A percentile compares a stretch with the other conserved stretches of the same genome.
Conservation (phyloP, 2,797 vertebrate genomes). For the Harpagifer antarcticus region DNA sequence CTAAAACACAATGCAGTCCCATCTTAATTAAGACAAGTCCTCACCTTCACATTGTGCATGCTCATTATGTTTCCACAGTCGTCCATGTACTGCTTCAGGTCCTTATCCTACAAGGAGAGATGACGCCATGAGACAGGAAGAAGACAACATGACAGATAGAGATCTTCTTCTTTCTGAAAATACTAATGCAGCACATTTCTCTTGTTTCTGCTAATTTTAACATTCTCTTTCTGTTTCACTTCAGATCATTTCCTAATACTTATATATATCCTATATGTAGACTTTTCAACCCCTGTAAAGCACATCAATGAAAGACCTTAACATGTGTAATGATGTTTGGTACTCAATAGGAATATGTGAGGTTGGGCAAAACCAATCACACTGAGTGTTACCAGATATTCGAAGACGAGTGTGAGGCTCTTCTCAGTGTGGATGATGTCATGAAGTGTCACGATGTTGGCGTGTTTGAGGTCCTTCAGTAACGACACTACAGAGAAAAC, state of each 20-base stretch:
- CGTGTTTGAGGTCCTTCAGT: slow-evolving; percentile 98
- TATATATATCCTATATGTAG: not conserved
- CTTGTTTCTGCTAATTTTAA: not conserved
- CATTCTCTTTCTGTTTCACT: not conserved
- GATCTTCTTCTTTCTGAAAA: too few relatives aligned
- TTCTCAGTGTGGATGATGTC: slow-evolving; percentile 99
- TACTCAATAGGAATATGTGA: not conserved
- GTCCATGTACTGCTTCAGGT: slow-evolving; percentile 99
- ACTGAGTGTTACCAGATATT: slow-evolving; percentile 92
- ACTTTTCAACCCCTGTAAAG: not conserved
- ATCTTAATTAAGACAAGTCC: slow-evolving; percentile 16
- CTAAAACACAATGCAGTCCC: not conserved
- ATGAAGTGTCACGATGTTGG: slow-evolving; percentile 98
- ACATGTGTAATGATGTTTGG: too few relatives aligned
- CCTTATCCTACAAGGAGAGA: slow-evolving; percentile 90
- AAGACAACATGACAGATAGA: not conserved
- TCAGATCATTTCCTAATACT: not conserved
- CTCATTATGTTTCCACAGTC: slow-evolving; percentile 99
- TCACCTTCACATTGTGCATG: slow-evolving; percentile 99
- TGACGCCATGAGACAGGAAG: slow-evolving; percentile 12
- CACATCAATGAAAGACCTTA: not conserved
- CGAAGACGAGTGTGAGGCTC: slow-evolving; percentile 98
- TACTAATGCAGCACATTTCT: not conserved
- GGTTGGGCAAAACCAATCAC: not conserved
- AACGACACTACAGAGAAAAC: slow-evolving; percentile 89